These are phyloP conservation scores for Paradoxurus hermaphroditus DNA, from an alignment of 2,113 vertebrate species.

Conservation along the genomic window DNA sequence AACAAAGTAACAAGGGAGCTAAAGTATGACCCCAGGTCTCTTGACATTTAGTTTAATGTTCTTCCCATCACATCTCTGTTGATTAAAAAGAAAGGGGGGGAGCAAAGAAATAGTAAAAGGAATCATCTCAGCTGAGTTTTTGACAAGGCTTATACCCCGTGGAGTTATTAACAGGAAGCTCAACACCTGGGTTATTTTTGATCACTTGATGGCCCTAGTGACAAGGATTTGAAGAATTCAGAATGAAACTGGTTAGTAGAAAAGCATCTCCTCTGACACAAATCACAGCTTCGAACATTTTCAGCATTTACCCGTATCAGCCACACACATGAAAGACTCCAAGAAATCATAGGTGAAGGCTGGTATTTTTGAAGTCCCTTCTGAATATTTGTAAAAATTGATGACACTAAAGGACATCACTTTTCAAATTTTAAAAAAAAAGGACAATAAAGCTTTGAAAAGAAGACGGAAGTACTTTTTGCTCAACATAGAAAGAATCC, in stretches of 20 bases:
- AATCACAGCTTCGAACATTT: neutral
- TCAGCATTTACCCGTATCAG: neutral
- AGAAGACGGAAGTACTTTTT: neutral
- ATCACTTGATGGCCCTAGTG: neutral
- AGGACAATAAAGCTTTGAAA: neutral
- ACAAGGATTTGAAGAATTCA: neutral
- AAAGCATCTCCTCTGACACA: neutral
- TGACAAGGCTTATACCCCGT: neutral
- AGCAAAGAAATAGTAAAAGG: neutral
- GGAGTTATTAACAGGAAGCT: neutral
- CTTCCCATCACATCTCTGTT: neutral
- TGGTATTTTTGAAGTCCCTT: neutral
- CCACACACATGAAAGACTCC: neutral
- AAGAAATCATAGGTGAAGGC: neutral
- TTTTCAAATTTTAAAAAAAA: conserved; percentile 1
- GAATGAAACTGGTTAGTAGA: neutral
- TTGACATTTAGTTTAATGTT: neutral
- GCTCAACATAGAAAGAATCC: neutral
- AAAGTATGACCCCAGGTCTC: neutral
- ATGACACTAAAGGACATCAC: neutral
- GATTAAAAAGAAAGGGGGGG: neutral
- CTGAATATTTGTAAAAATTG: neutral
- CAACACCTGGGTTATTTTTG: neutral
- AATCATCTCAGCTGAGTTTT: neutral
- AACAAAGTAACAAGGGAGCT: neutral